phyloP scores from a whole-genome alignment of 2,888 invertebrate species.

The Papilio elwesi region DNA sequence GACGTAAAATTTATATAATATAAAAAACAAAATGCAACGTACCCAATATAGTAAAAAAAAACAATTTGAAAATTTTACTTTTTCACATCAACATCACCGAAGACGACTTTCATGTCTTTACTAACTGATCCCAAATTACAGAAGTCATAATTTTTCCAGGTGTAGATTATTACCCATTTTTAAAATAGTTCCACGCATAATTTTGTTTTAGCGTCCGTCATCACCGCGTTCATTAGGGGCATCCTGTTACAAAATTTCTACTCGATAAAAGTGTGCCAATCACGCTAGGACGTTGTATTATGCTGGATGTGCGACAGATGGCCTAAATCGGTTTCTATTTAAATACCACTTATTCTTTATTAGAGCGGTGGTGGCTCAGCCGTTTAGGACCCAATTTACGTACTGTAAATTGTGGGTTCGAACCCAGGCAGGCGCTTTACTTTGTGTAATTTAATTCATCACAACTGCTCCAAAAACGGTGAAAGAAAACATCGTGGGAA shows the following conservation, averaged over 20 bases:
- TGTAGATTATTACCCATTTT: conserved; percentile 17
- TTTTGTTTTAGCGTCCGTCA: conserved; percentile 34
- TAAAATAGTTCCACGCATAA: conserved; percentile 29
- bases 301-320: conserved; percentile 23
- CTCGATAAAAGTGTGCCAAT: conserved; percentile 36
- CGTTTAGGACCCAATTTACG: too few species aligned
- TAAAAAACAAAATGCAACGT: too few species aligned
- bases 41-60: too few species aligned
- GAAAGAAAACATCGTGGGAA: too few species aligned
- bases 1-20: too few species aligned
- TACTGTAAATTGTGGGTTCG: too few species aligned
- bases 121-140: conserved; percentile 13
- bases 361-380: too few species aligned
- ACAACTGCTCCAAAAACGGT: too few species aligned
- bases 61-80: not conserved
- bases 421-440: too few species aligned
- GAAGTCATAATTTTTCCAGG: conserved; percentile 28
- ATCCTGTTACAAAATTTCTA: conserved; percentile 39
- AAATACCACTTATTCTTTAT: not conserved
- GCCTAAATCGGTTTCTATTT: conserved; percentile 15
- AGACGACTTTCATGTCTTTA: not conserved
- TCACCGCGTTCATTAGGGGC: conserved; percentile 41
- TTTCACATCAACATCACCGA: conserved; percentile 25
- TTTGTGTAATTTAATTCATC: too few species aligned
- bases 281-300: conserved; percentile 19